These are phyloP conservation scores for Leptestheria dahalacensis DNA, from an alignment of 1,140 invertebrate genomes.

Conservation along the genomic window DNA sequence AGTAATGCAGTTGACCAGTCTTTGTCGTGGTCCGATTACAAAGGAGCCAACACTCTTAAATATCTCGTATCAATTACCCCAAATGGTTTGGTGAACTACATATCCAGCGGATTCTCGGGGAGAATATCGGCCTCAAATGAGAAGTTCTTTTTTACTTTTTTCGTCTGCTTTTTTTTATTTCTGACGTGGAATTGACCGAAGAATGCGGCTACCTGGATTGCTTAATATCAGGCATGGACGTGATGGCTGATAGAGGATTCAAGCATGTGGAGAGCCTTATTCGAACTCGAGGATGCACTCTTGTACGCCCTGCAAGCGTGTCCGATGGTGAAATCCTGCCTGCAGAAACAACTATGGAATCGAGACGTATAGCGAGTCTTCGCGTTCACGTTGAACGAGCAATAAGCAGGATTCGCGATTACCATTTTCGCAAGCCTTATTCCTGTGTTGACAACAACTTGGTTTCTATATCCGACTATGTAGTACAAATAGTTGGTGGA, in stretches of 20 bases:
- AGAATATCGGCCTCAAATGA: too few relatives aligned
- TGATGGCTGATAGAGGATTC: constrained; percentile 29
- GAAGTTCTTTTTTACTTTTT: too few relatives aligned
- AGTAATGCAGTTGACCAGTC: constrained; percentile 27
- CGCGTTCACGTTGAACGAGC: constrained; percentile 29
- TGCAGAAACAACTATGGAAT: constrained; percentile 25
- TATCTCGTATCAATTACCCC: constrained; percentile 31
- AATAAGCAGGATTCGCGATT: constrained; percentile 27
- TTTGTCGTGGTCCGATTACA: constrained; percentile 32
- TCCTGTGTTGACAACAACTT: constrained; percentile 21
- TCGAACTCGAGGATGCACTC: constrained; percentile 20
- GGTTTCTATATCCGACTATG: constrained; percentile 19
- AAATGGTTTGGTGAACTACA: constrained; percentile 29
- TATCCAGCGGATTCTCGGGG: constrained; percentile 29
- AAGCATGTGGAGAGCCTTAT: constrained; percentile 24
- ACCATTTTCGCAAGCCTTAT: constrained; percentile 26
- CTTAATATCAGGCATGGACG: constrained; percentile 17
- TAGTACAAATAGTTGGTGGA: constrained; percentile 22
- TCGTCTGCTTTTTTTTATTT: too few relatives aligned
- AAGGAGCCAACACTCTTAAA: constrained; percentile 33
- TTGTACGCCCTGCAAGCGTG: constrained; percentile 29
- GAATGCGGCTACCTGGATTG: constrained; percentile 23
- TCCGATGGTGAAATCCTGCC: constrained; percentile 16
- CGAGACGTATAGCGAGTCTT: constrained; percentile 28
- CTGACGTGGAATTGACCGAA: constrained; percentile 27